Conservation (phyloP, 2,113 vertebrate species). For the Vulpes lagopus region DNA sequence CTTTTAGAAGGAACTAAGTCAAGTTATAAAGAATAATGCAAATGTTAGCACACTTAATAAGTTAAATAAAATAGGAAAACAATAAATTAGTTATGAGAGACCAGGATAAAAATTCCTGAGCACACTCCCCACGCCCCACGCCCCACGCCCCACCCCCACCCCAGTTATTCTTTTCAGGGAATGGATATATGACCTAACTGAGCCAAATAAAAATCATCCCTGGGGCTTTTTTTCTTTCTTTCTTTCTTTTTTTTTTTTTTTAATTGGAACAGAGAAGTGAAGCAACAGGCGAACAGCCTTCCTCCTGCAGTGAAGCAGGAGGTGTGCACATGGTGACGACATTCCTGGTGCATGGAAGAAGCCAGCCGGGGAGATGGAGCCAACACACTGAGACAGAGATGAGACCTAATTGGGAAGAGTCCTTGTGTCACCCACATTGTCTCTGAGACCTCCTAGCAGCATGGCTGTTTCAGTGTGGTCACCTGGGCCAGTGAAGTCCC, state of each 20-base stretch:
- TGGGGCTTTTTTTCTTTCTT: neutral
- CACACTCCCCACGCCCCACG: neutral
- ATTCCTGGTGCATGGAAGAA: accelerated
- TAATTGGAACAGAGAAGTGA: neutral
- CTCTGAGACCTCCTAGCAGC: neutral
- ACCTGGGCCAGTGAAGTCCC: no score
- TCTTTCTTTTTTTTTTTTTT: neutral
- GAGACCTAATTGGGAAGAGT: neutral
- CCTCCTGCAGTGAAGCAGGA: neutral
- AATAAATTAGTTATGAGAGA: neutral
- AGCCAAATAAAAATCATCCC: neutral
- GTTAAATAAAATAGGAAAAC: neutral
- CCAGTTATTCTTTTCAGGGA: neutral
- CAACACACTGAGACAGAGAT: accelerated
- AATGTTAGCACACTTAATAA: neutral
- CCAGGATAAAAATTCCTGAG: neutral
- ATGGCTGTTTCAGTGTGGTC: neutral
- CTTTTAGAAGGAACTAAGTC: neutral
- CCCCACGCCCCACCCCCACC: accelerated
- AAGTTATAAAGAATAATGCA: neutral
- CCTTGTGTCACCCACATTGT: accelerated
- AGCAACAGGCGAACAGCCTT: neutral
- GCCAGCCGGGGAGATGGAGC: neutral
- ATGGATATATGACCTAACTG: neutral
- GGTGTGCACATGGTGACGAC: accelerated